Percentiles rank a stretch among this genome's conserved stretches.
Evolutionary conservation across 2,797 vertebrate species (phyloP).

Genomic region (Tarsius wallacei): DNA sequence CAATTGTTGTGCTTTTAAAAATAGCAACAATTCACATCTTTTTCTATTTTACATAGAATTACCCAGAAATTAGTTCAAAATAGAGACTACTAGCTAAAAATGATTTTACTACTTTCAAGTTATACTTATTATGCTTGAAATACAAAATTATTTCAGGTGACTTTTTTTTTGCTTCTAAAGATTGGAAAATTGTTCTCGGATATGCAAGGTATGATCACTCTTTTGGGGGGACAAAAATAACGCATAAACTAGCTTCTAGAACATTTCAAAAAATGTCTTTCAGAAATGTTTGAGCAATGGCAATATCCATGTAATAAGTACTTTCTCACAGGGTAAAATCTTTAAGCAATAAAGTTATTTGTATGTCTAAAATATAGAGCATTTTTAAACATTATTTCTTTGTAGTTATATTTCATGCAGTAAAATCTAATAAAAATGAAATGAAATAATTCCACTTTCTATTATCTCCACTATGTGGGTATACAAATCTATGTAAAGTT

Average conservation of each 20-base stretch:
- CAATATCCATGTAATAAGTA: slow-evolving; percentile 9
- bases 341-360: slow-evolving; percentile 51
- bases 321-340: slow-evolving; percentile 37
- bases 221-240: neutral
- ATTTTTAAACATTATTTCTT: slow-evolving; percentile 59
- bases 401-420: slow-evolving; percentile 23
- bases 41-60: slow-evolving; percentile 21
- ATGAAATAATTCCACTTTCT: slow-evolving; percentile 40
- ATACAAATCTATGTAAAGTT: slow-evolving; percentile 35
- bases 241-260: slow-evolving; percentile 37
- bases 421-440: slow-evolving; percentile 65
- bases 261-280: slow-evolving; percentile 65
- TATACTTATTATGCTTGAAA: slow-evolving; percentile 61
- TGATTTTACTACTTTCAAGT: slow-evolving; percentile 44
- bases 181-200: slow-evolving; percentile 44
- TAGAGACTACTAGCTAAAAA: neutral
- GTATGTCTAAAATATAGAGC: neutral
- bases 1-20: neutral
- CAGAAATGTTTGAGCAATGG: slow-evolving; percentile 50
- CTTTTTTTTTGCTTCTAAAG: slow-evolving; percentile 53
- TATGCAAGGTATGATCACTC: neutral
- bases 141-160: slow-evolving; percentile 26
- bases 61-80: slow-evolving; percentile 48
- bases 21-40: slow-evolving; percentile 43
- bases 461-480: neutral